Conservation (phyloP, 1,140 invertebrate genomes). For the Philopotamus ludificatus region DNA sequence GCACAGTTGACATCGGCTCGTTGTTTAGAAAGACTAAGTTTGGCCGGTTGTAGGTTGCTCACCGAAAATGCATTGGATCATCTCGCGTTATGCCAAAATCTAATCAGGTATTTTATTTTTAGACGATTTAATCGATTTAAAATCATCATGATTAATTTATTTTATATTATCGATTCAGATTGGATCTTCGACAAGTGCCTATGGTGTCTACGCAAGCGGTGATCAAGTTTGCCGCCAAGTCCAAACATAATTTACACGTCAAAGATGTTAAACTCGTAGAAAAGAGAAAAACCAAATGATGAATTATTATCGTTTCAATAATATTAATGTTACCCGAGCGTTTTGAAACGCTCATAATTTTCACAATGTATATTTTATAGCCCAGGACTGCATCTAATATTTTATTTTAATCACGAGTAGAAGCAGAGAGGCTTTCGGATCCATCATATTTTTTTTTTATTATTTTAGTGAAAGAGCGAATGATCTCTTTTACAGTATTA, state of each 20-base stretch:
- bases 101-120: constrained; percentile 46
- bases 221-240: constrained; percentile 76
- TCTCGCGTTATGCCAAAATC: constrained; percentile 63
- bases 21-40: constrained; percentile 65
- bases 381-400: not conserved
- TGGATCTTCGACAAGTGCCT: constrained; percentile 75
- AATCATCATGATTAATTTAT: too few relatives aligned
- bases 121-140: not conserved
- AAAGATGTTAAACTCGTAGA: constrained; percentile 74
- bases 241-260: constrained; percentile 71
- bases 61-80: constrained; percentile 81
- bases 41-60: constrained; percentile 78
- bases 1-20: constrained; percentile 70
- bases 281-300: constrained; percentile 49
- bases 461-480: not conserved
- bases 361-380: not conserved
- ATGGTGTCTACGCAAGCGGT: constrained; percentile 75
- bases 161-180: constrained; percentile 44
- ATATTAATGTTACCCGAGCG: constrained; percentile 7
- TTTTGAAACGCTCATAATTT: constrained; percentile 6
- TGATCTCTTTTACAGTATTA: constrained; percentile 24
- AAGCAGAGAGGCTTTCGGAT: constrained; percentile 5
- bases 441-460: not conserved
- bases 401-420: not conserved
- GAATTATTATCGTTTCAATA: not conserved